Percentiles rank a stretch among this genome's conserved stretches.
Evolutionary conservation across 1,140 invertebrate genomes (phyloP).

Genomic region (Platyscapa corneri): DNA sequence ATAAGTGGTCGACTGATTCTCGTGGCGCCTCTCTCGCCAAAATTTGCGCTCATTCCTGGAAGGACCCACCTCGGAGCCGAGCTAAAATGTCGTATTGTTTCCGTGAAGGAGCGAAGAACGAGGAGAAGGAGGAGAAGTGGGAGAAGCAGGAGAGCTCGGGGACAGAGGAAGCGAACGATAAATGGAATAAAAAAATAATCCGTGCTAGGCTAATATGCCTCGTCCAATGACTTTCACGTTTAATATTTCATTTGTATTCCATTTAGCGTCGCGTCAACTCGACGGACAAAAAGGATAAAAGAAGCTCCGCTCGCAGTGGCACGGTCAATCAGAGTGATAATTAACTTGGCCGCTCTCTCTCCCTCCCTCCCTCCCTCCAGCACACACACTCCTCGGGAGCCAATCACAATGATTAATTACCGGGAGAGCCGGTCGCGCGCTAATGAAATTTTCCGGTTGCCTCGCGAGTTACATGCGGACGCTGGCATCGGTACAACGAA

Average conservation of each 20-base stretch:
- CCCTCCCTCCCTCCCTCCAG: slow-evolving; percentile 24
- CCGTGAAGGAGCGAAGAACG: not conserved
- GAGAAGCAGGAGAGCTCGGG: too few species aligned
- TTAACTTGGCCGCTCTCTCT: slow-evolving; percentile 18
- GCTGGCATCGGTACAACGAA: not conserved
- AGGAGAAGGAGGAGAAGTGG: not conserved
- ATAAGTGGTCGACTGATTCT: slow-evolving; percentile 2
- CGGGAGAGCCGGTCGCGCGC: not conserved
- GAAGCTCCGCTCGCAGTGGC: not conserved
- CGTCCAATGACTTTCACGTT: not conserved
- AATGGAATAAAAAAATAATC: not conserved
- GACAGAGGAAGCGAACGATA: not conserved
- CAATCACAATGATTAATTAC: slow-evolving; percentile 51
- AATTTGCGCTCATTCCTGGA: slow-evolving; percentile 24
- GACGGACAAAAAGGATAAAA: not conserved
- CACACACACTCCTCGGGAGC: not conserved
- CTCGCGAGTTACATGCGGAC: not conserved
- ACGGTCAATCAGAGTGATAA: slow-evolving; percentile 26
- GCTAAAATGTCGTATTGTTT: slow-evolving; percentile 29
- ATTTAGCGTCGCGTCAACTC: slow-evolving; percentile 30
- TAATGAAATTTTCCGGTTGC: slow-evolving; percentile 44
- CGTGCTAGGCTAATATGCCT: not conserved
- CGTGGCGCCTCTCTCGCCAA: slow-evolving; percentile 18
- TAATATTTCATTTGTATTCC: slow-evolving; percentile 43
- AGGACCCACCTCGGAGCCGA: slow-evolving; percentile 22